These are phyloP conservation scores for Sebastes fasciatus DNA, from an alignment of 2,113 vertebrate species.

Conservation along the genomic window DNA sequence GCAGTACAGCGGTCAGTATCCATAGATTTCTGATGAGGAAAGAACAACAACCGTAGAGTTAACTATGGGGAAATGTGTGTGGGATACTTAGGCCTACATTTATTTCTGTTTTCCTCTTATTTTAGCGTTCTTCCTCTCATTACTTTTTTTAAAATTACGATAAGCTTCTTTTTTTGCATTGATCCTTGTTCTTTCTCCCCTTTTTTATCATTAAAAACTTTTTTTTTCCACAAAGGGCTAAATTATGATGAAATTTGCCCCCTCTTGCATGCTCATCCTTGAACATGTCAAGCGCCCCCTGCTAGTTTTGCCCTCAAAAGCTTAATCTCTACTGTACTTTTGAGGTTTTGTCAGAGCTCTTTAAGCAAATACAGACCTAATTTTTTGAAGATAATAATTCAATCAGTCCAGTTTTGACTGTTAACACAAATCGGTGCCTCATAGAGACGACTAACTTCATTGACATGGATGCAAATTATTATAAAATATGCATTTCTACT, in stretches of 20 bases:
- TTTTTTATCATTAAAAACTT: constrained; percentile 64
- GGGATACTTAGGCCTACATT: constrained; percentile 75
- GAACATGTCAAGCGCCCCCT: constrained; percentile 44
- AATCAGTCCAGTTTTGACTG: constrained; percentile 56
- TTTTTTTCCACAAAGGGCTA: constrained; percentile 62
- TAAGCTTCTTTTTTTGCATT: constrained; percentile 60
- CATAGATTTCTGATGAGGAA: constrained; percentile 91
- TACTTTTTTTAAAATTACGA: constrained; percentile 41
- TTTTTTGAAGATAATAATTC: constrained; percentile 64
- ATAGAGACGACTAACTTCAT: constrained; percentile 41
- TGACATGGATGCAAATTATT: constrained; percentile 49
- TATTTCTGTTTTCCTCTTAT: constrained; percentile 55
- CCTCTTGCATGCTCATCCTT: constrained; percentile 57
- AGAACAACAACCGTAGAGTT: constrained; percentile 72
- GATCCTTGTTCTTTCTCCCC: constrained; percentile 39
- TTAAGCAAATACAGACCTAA: constrained; percentile 46
- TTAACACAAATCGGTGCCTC: constrained; percentile 62
- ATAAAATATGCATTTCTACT: constrained; percentile 60
- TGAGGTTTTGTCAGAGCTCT: constrained; percentile 53
- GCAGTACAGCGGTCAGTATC: constrained; percentile 99
- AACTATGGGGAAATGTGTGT: constrained; percentile 68
- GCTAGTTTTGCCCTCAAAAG: constrained; percentile 25
- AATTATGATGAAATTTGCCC: constrained; percentile 46
- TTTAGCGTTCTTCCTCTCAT: constrained; percentile 66
- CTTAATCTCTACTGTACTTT: constrained; percentile 45